A percentile compares a stretch with the other conserved stretches of the same genome.
phyloP scores from a whole-genome alignment of 2,113 vertebrate genomes.

The Loxodonta africana region DNA sequence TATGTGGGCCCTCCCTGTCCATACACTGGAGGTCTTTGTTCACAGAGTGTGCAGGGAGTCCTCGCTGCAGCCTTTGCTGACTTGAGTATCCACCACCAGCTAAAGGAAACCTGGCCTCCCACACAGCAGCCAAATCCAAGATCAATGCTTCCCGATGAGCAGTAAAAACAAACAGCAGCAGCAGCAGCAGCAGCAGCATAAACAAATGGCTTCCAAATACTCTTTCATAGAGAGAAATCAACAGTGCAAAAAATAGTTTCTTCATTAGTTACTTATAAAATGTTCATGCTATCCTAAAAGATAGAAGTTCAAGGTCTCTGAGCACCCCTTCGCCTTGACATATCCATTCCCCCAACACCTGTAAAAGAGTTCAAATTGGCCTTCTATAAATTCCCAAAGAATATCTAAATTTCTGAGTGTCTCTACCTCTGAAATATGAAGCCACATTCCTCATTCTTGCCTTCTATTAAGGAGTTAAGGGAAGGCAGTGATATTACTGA shows the following conservation, averaged over 20 bases:
- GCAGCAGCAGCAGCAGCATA: not conserved
- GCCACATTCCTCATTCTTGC: not conserved
- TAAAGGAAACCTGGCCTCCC: not conserved
- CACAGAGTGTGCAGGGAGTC: not conserved
- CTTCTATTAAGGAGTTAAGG: not conserved
- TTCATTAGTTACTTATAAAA: not conserved
- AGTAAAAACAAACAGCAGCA: not conserved
- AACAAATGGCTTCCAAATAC: conserved; percentile 12
- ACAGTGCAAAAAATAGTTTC: not conserved
- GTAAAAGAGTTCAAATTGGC: not conserved
- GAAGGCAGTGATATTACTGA: not conserved
- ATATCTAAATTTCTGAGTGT: not conserved
- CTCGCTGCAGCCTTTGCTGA: not conserved
- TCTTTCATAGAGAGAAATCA: not conserved
- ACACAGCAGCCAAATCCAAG: not conserved
- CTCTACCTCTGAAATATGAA: not conserved
- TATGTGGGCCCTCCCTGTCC: not conserved
- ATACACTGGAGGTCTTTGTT: not conserved
- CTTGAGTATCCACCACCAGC: not conserved
- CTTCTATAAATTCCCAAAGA: not conserved
- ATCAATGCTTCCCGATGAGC: not conserved
- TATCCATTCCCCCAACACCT: not conserved
- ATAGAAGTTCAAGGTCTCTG: not conserved
- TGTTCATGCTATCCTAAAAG: not conserved
- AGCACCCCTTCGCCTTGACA: not conserved